Evolutionary conservation across 2,888 invertebrate genomes (phyloP).

Genomic region (Acleris literana): DNA sequence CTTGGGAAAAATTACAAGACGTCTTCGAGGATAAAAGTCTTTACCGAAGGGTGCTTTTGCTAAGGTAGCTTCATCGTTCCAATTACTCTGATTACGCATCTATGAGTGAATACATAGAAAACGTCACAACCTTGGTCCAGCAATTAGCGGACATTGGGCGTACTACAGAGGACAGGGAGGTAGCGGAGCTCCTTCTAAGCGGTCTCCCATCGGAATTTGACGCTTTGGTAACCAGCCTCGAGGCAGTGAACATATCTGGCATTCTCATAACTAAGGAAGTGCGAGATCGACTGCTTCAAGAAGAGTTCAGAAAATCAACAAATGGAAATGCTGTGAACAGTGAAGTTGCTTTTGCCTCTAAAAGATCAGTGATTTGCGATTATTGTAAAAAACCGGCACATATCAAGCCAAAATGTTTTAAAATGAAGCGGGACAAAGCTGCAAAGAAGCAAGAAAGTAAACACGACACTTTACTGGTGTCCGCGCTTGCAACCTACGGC

Average conservation of each 20-base stretch:
- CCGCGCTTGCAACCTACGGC: no score
- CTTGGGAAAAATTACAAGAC: neutral
- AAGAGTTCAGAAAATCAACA: no score
- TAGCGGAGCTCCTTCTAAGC: constrained; percentile 22
- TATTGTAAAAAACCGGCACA: no score
- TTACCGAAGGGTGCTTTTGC: constrained; percentile 11
- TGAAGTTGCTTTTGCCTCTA: no score
- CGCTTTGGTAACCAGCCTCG: neutral
- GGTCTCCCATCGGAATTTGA: constrained; percentile 6
- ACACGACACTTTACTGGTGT: no score
- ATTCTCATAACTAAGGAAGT: no score
- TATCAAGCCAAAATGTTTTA: no score
- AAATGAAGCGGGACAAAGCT: no score
- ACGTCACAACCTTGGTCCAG: constrained; percentile 14
- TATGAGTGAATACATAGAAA: constrained; percentile 21
- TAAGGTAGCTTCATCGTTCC: constrained; percentile 12
- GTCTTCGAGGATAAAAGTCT: constrained; percentile 27
- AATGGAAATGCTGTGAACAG: no score
- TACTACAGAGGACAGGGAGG: constrained; percentile 16
- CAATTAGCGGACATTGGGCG: constrained; percentile 19
- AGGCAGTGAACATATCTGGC: neutral
- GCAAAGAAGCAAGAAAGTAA: no score
- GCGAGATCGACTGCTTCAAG: no score
- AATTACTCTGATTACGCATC: constrained; percentile 4
- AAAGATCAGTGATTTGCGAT: no score